A percentile compares a stretch with the other conserved stretches of the same genome.
Evolutionary conservation across 2,797 vertebrate species (phyloP).

Genomic region (Pipistrellus pipistrellus): DNA sequence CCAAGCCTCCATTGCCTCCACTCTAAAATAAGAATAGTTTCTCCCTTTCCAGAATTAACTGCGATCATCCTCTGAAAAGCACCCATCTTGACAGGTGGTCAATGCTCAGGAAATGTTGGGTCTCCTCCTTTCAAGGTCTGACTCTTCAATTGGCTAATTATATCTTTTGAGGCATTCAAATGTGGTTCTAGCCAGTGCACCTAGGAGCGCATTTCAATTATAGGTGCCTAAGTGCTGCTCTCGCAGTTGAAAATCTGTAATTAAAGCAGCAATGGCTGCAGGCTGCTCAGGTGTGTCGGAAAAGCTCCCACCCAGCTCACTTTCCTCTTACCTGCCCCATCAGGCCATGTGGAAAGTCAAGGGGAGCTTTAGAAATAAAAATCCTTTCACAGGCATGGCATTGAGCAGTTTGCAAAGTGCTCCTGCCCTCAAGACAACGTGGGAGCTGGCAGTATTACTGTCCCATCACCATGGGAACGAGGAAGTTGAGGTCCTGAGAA

Average conservation of each 20-base stretch:
- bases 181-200: not conserved
- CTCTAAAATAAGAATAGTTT: not conserved
- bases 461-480: not conserved
- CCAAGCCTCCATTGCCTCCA: not conserved
- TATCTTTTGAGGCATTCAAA: constrained; percentile 17
- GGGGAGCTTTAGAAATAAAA: not conserved
- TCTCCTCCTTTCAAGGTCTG: not conserved
- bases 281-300: constrained; percentile 15
- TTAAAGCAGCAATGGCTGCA: not conserved
- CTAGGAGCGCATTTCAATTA: constrained; percentile 2
- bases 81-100: not conserved
- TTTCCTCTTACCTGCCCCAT: not conserved
- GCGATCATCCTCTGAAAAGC: not conserved
- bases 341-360: not conserved
- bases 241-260: not conserved
- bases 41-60: not conserved
- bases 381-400: not conserved
- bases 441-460: not conserved
- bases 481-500: not conserved
- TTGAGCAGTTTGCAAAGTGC: not conserved
- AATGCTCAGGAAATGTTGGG: not conserved
- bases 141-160: not conserved
- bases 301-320: not conserved
- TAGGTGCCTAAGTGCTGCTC: not conserved
- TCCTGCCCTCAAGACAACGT: not conserved